These are phyloP conservation scores for Onychomys arenicola DNA, from an alignment of 2,797 vertebrate species.

Conservation along the genomic window DNA sequence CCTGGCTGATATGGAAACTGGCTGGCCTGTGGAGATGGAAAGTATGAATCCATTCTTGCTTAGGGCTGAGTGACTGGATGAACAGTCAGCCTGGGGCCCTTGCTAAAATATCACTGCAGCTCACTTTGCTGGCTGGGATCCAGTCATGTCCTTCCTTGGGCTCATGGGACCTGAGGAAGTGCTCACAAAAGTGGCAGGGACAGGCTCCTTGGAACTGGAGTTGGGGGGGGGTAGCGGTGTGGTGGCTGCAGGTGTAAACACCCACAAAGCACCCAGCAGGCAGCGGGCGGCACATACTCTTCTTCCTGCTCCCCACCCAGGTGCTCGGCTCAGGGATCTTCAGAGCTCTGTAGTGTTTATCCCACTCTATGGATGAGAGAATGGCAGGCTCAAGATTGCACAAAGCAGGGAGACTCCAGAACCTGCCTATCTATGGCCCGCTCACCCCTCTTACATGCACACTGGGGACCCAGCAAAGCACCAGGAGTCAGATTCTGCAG, in stretches of 20 bases:
- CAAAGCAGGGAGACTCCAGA: not conserved
- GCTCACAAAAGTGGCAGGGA: not conserved
- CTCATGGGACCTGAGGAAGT: not conserved
- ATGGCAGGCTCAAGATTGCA: not conserved
- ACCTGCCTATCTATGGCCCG: not conserved
- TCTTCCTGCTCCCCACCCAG: rapidly evolving
- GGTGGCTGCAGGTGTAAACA: rapidly evolving
- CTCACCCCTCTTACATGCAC: rapidly evolving
- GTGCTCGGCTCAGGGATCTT: rapidly evolving
- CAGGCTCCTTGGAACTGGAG: not conserved
- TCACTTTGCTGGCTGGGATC: slow-evolving; percentile 12
- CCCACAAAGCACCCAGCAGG: rapidly evolving
- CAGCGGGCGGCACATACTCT: not conserved
- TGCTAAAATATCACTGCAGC: slow-evolving; percentile 71
- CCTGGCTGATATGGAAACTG: slow-evolving; percentile 84
- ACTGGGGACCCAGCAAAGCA: not conserved
- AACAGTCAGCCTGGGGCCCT: slow-evolving; percentile 67
- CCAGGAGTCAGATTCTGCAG: not conserved
- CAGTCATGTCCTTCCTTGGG: not conserved
- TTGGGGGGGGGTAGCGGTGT: too few relatives aligned
- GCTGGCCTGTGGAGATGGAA: slow-evolving; percentile 85
- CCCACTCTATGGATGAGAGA: not conserved
- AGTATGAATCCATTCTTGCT: slow-evolving; percentile 83
- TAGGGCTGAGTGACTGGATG: slow-evolving; percentile 73
- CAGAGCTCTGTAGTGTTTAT: not conserved